A percentile compares a stretch with the other conserved stretches of the same genome.
Evolutionary conservation across 1,140 invertebrate species (phyloP).

Genomic region (Drosophila miranda): DNA sequence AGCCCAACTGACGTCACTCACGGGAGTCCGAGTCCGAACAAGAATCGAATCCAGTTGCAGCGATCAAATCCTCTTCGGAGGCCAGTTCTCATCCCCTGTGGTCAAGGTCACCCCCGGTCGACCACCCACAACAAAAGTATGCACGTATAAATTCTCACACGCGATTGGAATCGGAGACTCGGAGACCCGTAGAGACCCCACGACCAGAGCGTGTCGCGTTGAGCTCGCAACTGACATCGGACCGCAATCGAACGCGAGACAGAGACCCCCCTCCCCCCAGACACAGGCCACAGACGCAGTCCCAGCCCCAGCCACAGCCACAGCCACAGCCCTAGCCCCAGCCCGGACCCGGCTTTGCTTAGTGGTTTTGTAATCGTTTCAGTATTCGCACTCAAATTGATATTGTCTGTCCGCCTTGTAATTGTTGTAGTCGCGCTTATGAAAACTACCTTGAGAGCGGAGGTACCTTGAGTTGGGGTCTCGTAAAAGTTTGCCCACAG

Average conservation of each 20-base stretch:
- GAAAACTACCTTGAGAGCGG: too few relatives aligned
- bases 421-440: too few relatives aligned
- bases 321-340: too few relatives aligned
- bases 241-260: too few relatives aligned
- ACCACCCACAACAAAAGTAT: too few relatives aligned
- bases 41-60: not conserved
- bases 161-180: constrained; percentile 13
- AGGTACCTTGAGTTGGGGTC: too few relatives aligned
- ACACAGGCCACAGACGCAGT: not conserved
- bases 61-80: not conserved
- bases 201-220: constrained; percentile 38
- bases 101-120: not conserved
- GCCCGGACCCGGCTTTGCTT: too few relatives aligned
- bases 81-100: too few relatives aligned
- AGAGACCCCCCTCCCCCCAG: not conserved
- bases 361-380: too few relatives aligned
- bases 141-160: constrained; percentile 10
- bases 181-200: not conserved
- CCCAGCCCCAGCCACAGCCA: not conserved
- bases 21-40: not conserved
- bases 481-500: not conserved
- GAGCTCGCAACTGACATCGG: constrained; percentile 38
- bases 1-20: constrained; percentile 15
- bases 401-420: too few relatives aligned
- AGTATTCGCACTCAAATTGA: too few relatives aligned